Percentiles rank a stretch among this genome's conserved stretches.
These are phyloP conservation scores for Aleiodes alternator DNA, from an alignment of 2,888 invertebrate species.

Conservation along the genomic window DNA sequence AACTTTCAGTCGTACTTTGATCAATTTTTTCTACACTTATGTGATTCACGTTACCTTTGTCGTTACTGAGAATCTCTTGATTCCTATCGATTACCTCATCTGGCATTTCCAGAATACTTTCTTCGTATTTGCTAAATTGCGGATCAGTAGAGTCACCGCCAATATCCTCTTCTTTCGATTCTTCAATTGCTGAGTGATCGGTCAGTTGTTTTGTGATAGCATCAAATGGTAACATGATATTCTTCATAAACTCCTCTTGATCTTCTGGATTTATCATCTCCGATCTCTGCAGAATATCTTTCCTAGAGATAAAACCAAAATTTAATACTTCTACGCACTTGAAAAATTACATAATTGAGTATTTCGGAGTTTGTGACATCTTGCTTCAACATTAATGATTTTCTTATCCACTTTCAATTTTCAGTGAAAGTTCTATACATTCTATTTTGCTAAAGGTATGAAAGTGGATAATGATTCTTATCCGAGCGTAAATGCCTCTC, in stretches of 20 bases:
- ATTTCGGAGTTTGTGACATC: neutral
- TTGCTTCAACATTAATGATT: neutral
- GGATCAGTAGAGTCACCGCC: slow-evolving; percentile 46
- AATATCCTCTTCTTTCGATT: slow-evolving; percentile 56
- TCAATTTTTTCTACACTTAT: slow-evolving; percentile 47
- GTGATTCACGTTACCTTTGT: slow-evolving; percentile 50
- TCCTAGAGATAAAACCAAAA: slow-evolving; percentile 32
- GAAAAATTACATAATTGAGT: neutral
- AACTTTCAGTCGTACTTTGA: slow-evolving; percentile 15
- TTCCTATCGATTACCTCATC: slow-evolving; percentile 39
- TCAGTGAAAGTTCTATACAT: slow-evolving; percentile 1
- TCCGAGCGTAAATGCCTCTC: neutral
- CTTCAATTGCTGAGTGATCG: slow-evolving; percentile 64
- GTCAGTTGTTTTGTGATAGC: slow-evolving; percentile 67
- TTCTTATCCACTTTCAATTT: neutral
- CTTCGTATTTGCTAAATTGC: slow-evolving; percentile 57
- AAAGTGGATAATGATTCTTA: neutral
- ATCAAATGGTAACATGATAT: slow-evolving; percentile 62
- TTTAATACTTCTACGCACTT: neutral
- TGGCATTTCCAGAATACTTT: slow-evolving; percentile 54
- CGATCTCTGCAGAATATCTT: slow-evolving; percentile 17
- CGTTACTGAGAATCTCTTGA: slow-evolving; percentile 47
- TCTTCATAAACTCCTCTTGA: slow-evolving; percentile 17
- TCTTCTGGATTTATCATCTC: slow-evolving; percentile 2
- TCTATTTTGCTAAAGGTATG: neutral